phyloP scores from a whole-genome alignment of 2,797 vertebrate species.

The Anguilla obscura region DNA sequence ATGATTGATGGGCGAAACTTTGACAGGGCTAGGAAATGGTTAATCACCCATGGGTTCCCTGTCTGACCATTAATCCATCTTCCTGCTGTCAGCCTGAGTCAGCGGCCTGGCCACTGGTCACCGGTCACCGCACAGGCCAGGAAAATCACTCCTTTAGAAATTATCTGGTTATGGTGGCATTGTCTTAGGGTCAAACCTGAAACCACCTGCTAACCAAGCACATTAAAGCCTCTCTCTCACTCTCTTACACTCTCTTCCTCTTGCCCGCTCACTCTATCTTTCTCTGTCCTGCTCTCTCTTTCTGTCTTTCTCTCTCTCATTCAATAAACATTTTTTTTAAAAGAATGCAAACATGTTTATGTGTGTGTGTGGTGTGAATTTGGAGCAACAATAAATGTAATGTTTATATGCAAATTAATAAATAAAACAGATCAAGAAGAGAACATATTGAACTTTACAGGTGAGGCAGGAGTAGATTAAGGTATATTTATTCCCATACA shows the following conservation, averaged over 20 bases:
- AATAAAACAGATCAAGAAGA: too few species aligned
- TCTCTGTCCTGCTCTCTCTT: background rate
- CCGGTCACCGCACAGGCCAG: background rate
- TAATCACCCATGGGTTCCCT: slow-evolving; percentile 40
- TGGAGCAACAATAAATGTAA: too few species aligned
- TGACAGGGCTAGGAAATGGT: slow-evolving; percentile 23
- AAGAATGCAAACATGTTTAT: too few species aligned
- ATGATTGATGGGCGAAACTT: slow-evolving; percentile 36
- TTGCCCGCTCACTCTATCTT: background rate
- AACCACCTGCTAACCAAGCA: background rate
- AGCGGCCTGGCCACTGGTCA: background rate
- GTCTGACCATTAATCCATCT: slow-evolving; percentile 30
- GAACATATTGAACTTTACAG: too few species aligned
- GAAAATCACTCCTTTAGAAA: background rate
- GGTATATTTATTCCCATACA: too few species aligned
- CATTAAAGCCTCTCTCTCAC: background rate
- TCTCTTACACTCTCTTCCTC: background rate
- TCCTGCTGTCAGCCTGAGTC: slow-evolving; percentile 19
- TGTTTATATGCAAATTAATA: too few species aligned
- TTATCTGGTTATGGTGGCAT: background rate
- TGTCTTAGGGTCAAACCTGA: background rate
- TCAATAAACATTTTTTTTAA: too few species aligned
- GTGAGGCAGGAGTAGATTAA: too few species aligned
- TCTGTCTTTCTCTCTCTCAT: too few species aligned
- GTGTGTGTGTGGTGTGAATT: too few species aligned